A percentile compares a stretch with the other conserved stretches of the same genome.
Conservation (phyloP, 2,797 vertebrate species). For the Australoheros facetus region DNA sequence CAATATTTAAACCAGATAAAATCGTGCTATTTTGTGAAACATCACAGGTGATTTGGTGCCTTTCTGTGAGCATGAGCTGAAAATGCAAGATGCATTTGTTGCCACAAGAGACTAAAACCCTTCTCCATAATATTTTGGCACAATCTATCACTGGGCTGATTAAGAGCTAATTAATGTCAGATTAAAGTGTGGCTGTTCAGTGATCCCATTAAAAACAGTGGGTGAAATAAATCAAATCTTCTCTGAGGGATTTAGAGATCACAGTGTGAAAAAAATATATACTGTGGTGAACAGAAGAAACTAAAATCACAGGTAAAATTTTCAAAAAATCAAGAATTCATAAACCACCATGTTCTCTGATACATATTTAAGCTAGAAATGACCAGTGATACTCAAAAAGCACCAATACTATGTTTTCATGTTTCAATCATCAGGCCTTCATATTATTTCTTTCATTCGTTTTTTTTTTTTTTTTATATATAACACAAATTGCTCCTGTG, state of each 20-base stretch:
- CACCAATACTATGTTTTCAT: background rate
- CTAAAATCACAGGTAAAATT: background rate
- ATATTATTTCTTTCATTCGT: background rate
- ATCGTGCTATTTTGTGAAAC: background rate
- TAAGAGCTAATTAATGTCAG: constrained; percentile 21
- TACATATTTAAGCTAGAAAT: background rate
- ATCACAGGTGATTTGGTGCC: background rate
- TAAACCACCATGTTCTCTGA: background rate
- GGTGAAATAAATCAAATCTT: background rate
- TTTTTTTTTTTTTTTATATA: background rate
- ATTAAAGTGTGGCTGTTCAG: constrained; percentile 1
- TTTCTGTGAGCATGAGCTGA: background rate
- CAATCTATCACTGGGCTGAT: background rate
- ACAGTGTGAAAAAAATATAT: background rate
- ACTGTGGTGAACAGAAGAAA: background rate
- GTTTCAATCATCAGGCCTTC: background rate
- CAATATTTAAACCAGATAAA: background rate
- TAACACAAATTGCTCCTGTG: background rate
- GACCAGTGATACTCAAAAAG: background rate
- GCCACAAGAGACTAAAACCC: background rate
- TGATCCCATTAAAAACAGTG: constrained; percentile 8
- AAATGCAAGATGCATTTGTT: background rate
- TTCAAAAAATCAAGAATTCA: background rate
- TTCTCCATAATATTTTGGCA: background rate
- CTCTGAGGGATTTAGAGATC: background rate